These are phyloP conservation scores for Rhincodon typus DNA, from an alignment of 2,797 vertebrate genomes.

Conservation along the genomic window DNA sequence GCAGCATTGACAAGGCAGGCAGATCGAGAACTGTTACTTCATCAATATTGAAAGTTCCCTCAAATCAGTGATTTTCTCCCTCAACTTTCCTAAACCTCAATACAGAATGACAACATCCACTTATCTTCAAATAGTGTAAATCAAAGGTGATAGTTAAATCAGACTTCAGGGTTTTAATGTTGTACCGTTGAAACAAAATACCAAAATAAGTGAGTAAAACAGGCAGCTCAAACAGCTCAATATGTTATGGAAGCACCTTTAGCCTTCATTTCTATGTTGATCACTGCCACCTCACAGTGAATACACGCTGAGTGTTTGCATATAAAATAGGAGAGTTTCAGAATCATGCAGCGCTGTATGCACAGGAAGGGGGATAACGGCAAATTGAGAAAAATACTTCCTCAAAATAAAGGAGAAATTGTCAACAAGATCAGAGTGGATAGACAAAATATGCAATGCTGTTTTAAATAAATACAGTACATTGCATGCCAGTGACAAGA, in stretches of 20 bases:
- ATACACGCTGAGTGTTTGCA: neutral
- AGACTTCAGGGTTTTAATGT: neutral
- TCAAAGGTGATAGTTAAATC: neutral
- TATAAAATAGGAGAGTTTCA: neutral
- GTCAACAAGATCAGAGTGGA: neutral
- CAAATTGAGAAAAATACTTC: neutral
- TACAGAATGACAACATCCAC: neutral
- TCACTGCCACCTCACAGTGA: neutral
- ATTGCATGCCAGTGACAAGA: neutral
- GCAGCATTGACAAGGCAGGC: neutral
- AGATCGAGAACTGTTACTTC: neutral
- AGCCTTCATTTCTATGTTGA: neutral
- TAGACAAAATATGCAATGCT: neutral
- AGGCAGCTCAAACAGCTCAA: neutral
- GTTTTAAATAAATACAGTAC: neutral
- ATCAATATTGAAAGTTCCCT: neutral
- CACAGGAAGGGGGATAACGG: neutral
- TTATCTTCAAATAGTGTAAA: neutral
- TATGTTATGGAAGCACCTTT: neutral
- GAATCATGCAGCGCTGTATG: neutral
- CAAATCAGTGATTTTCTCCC: neutral
- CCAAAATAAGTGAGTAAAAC: neutral
- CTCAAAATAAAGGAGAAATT: neutral
- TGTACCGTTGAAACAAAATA: neutral
- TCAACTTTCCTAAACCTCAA: neutral